Conservation (phyloP, 2,888 invertebrate genomes). For the Cryptus armator region DNA sequence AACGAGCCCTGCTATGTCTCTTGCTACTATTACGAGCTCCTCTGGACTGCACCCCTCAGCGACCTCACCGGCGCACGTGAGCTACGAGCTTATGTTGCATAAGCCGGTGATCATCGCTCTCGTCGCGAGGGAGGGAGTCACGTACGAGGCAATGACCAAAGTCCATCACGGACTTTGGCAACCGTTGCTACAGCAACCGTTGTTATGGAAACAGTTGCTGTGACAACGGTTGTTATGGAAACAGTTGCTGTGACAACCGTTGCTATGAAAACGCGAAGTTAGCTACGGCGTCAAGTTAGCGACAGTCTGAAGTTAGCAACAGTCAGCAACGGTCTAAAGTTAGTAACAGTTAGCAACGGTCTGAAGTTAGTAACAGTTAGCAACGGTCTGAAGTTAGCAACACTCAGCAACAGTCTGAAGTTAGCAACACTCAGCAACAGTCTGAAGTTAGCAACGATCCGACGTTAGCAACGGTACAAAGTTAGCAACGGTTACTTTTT, state of each 20-base stretch:
- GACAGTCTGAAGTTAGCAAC: accelerated
- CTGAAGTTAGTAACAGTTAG: too few species aligned
- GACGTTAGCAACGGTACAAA: constrained; percentile 2
- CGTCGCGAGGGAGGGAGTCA: constrained; percentile 39
- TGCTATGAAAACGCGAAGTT: too few species aligned
- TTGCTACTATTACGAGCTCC: constrained; percentile 63
- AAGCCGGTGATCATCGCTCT: constrained; percentile 56
- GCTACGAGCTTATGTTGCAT: constrained; percentile 59
- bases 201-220: too few species aligned
- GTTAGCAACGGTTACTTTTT: background rate
- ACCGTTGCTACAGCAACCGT: too few species aligned
- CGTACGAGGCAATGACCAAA: constrained; percentile 36
- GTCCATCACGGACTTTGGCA: constrained; percentile 33
- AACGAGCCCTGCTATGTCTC: constrained; percentile 66
- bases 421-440: too few species aligned
- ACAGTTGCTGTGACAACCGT: too few species aligned
- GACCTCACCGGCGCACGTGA: constrained; percentile 53
- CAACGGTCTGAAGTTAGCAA: too few species aligned
- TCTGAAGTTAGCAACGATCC: background rate
- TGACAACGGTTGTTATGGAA: too few species aligned
- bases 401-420: too few species aligned
- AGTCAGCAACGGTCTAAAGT: too few species aligned
- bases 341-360: too few species aligned
- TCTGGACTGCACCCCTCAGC: constrained; percentile 59
- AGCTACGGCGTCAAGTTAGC: too few species aligned